phyloP scores from a whole-genome alignment of 35 echinoderm and acorn worm species.

The Stichopus chloronotus region DNA sequence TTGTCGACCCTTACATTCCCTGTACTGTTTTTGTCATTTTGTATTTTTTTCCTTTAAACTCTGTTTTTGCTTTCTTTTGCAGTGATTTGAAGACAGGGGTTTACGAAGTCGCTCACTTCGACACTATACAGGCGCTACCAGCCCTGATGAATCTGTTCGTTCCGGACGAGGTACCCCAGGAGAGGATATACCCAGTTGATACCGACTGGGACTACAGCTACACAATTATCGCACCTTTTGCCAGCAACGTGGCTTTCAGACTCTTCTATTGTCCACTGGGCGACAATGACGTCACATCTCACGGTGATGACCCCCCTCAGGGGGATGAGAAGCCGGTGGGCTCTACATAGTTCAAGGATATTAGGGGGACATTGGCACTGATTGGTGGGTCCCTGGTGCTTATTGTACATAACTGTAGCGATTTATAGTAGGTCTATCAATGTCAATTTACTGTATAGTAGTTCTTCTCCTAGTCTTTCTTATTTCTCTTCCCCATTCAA shows the following conservation, averaged over 20 bases:
- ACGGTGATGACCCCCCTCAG: neutral
- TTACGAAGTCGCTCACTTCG: constrained; percentile 64
- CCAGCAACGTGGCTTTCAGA: constrained; percentile 55
- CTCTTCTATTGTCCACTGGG: constrained; percentile 16
- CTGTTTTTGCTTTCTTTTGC: neutral
- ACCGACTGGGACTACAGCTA: constrained; percentile 26
- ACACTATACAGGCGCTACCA: constrained; percentile 29
- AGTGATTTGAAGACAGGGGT: constrained; percentile 40
- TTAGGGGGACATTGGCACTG: no score
- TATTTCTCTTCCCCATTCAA: no score
- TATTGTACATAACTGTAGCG: no score
- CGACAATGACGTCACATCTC: neutral
- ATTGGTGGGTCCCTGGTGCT: no score
- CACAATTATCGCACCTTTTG: constrained; percentile 40
- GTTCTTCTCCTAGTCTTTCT: no score
- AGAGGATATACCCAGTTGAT: neutral
- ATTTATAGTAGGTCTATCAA: no score
- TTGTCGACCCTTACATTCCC: neutral
- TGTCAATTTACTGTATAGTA: no score
- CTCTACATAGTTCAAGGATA: no score
- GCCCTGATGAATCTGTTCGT: constrained; percentile 29
- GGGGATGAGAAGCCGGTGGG: neutral
- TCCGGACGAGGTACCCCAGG: neutral
- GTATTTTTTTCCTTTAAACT: neutral
- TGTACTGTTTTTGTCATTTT: neutral